Evolutionary conservation across 2,888 invertebrate genomes (phyloP).

Genomic region (Drosophila flavopinicola): DNA sequence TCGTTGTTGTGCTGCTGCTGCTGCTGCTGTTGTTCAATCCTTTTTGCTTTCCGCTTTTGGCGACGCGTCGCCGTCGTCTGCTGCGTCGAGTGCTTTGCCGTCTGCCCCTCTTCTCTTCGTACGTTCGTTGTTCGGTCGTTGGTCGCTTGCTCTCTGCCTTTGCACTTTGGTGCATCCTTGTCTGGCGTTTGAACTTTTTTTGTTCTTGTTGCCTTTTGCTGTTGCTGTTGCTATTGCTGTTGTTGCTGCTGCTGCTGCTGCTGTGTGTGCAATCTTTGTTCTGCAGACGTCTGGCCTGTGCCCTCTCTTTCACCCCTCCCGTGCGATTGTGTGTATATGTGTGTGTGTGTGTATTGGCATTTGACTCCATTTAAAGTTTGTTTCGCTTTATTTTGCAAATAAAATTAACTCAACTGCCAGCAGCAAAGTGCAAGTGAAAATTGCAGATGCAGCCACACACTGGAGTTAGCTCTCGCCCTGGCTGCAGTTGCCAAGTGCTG

Average conservation of each 20-base stretch:
- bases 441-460: slow-evolving; percentile 50
- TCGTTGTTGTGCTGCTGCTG: too few relatives aligned
- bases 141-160: slow-evolving; percentile 71
- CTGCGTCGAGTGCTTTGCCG: slow-evolving; percentile 63
- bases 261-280: slow-evolving; percentile 76
- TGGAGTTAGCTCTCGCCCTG: slow-evolving; percentile 11
- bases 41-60: slow-evolving; percentile 77
- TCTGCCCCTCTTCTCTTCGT: slow-evolving; percentile 27
- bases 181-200: slow-evolving; percentile 80
- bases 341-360: slow-evolving; percentile 65
- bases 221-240: slow-evolving; percentile 31
- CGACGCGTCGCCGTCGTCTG: slow-evolving; percentile 60
- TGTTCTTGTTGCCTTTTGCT: slow-evolving; percentile 43
- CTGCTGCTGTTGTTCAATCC: slow-evolving; percentile 66
- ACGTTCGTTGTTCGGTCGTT: slow-evolving; percentile 46
- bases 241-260: slow-evolving; percentile 37
- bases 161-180: slow-evolving; percentile 81
- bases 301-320: slow-evolving; percentile 15
- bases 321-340: slow-evolving; percentile 14
- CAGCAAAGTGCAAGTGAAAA: slow-evolving; percentile 75
- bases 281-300: slow-evolving; percentile 75
- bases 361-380: slow-evolving; percentile 81
- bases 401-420: slow-evolving; percentile 75
- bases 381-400: slow-evolving; percentile 80
- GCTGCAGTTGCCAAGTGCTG: slow-evolving; percentile 66